These are phyloP conservation scores for Mesembrinibis cayennensis DNA, from an alignment of 2,113 vertebrate genomes.

Conservation along the genomic window DNA sequence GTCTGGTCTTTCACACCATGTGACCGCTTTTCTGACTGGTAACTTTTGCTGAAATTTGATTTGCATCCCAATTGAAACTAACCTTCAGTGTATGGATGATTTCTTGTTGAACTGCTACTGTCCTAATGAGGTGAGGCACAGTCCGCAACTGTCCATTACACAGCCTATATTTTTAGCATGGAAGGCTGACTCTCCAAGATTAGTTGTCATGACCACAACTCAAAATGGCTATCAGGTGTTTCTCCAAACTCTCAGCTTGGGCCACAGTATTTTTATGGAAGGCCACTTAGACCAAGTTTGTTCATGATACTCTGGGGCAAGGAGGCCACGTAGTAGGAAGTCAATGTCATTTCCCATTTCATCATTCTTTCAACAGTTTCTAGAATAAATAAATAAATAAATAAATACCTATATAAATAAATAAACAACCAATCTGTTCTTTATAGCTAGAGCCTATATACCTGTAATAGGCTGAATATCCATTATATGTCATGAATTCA, in stretches of 20 bases:
- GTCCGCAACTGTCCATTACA: background rate
- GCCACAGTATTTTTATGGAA: background rate
- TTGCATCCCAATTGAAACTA: background rate
- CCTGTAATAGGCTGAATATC: background rate
- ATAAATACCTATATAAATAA: background rate
- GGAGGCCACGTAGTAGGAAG: background rate
- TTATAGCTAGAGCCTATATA: background rate
- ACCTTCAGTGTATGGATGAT: background rate
- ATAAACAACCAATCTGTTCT: background rate
- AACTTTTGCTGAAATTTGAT: background rate
- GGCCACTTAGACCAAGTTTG: background rate
- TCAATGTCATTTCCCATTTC: background rate
- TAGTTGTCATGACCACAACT: background rate
- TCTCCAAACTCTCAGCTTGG: background rate
- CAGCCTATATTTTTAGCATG: background rate
- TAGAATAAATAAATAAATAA: background rate
- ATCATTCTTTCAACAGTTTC: background rate
- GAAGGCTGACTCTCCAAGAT: background rate
- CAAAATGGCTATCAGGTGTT: background rate
- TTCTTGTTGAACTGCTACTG: background rate
- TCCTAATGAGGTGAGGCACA: background rate
- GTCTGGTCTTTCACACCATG: background rate
- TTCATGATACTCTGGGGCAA: background rate
- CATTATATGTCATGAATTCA: background rate
- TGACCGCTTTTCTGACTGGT: background rate